Percentiles rank a stretch among this genome's conserved stretches.
Conservation (phyloP, 2,888 invertebrate genomes). For the Scaptomyza flava region DNA sequence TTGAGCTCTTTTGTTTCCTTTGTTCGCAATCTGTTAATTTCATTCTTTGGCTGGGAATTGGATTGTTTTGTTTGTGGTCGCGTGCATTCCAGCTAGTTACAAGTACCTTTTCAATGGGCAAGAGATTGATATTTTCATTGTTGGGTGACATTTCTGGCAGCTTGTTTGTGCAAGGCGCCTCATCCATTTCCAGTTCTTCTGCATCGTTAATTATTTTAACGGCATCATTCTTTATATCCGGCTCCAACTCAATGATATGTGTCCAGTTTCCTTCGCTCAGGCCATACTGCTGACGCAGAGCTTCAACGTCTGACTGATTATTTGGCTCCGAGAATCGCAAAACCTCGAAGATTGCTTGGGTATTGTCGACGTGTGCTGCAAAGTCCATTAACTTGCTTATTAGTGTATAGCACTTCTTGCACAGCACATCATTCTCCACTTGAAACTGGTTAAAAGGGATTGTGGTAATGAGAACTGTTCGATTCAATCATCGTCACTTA, state of each 20-base stretch:
- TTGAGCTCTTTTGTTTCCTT: too few relatives aligned
- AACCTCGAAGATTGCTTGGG: slow-evolving; percentile 78
- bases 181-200: background rate
- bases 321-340: slow-evolving; percentile 53
- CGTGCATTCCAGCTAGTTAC: slow-evolving; percentile 4
- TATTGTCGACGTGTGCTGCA: slow-evolving; percentile 78
- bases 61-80: too few relatives aligned
- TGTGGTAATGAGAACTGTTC: background rate
- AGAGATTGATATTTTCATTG: background rate
- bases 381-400: slow-evolving; percentile 73
- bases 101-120: slow-evolving; percentile 36
- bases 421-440: slow-evolving; percentile 74
- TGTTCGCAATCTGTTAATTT: background rate
- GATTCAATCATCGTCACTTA: slow-evolving; percentile 42
- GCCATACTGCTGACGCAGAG: too few relatives aligned
- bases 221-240: too few relatives aligned
- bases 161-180: background rate
- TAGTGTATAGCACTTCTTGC: slow-evolving; percentile 75
- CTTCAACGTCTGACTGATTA: too few relatives aligned
- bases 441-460: slow-evolving; percentile 58
- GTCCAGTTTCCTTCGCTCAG: too few relatives aligned
- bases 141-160: background rate
- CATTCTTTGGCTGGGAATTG: slow-evolving; percentile 2
- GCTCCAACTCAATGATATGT: too few relatives aligned
- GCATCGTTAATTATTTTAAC: background rate